Percentiles rank a stretch among this genome's conserved stretches.
Conservation (phyloP, 1,140 invertebrate genomes). For the Ips typographus region DNA sequence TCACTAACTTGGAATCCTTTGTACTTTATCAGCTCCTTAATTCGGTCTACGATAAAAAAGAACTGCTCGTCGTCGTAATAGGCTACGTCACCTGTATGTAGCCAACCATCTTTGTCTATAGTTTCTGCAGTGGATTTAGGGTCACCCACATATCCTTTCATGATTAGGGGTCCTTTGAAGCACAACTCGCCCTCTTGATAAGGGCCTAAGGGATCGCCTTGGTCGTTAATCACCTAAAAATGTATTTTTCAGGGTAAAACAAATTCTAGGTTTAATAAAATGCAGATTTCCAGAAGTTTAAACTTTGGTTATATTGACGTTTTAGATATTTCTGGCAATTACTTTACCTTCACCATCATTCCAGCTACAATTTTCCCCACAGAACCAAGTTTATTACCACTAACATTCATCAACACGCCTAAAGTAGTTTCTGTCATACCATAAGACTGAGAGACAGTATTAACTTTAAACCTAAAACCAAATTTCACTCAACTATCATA, state of each 20-base stretch:
- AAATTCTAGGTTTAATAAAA: background rate
- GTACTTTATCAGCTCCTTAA: conserved; percentile 45
- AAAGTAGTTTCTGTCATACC: conserved; percentile 71
- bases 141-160: conserved; percentile 69
- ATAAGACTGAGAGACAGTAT: conserved; percentile 62
- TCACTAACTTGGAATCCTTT: conserved; percentile 42
- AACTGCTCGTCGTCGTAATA: conserved; percentile 67
- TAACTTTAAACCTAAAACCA: conserved; percentile 46
- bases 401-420: conserved; percentile 45
- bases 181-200: conserved; percentile 70
- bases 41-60: conserved; percentile 43
- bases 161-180: conserved; percentile 65
- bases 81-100: conserved; percentile 81
- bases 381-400: conserved; percentile 56
- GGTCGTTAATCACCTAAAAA: conserved; percentile 61
- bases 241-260: conserved; percentile 4
- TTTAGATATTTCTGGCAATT: background rate
- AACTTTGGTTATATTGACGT: background rate
- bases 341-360: conserved; percentile 58
- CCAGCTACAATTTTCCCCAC: conserved; percentile 62
- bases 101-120: conserved; percentile 71
- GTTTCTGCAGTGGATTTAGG: conserved; percentile 63
- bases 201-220: conserved; percentile 62
- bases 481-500: background rate
- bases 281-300: background rate